phyloP scores from a whole-genome alignment of 2,888 invertebrate species.

The Leptothorax acervorum region DNA sequence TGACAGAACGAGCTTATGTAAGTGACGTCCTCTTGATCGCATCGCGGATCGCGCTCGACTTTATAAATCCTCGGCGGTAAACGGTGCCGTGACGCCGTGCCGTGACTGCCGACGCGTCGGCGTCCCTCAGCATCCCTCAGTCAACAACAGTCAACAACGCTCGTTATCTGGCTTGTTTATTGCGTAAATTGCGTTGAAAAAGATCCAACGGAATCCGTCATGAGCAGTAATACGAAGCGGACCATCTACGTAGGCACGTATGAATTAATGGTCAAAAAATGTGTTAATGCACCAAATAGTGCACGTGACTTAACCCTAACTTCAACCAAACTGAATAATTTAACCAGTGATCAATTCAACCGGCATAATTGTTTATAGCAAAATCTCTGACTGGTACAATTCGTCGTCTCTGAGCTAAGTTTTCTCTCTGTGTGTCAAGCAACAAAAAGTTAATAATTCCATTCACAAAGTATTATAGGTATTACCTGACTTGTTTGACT shows the following conservation, averaged over 20 bases:
- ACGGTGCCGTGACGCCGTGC: not conserved
- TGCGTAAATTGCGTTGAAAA: slow-evolving; percentile 10
- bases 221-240: slow-evolving; percentile 90
- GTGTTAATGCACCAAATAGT: not conserved
- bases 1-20: slow-evolving; percentile 65
- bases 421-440: not conserved
- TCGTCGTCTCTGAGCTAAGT: not conserved
- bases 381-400: not conserved
- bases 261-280: not conserved
- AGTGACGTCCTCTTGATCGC: slow-evolving; percentile 56
- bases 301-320: not conserved
- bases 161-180: slow-evolving; percentile 64
- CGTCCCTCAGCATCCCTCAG: slow-evolving; percentile 47
- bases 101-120: slow-evolving; percentile 57
- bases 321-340: not conserved
- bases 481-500: not conserved
- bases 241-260: slow-evolving; percentile 91
- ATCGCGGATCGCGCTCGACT: not conserved
- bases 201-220: slow-evolving; percentile 59
- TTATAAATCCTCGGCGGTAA: slow-evolving; percentile 16
- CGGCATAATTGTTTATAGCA: not conserved
- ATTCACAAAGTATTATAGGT: not conserved
- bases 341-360: not conserved
- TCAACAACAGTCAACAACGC: slow-evolving; percentile 56
- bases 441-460: not conserved